phyloP scores from a whole-genome alignment of 2,797 vertebrate species.

The Ambastaia sidthimunki region DNA sequence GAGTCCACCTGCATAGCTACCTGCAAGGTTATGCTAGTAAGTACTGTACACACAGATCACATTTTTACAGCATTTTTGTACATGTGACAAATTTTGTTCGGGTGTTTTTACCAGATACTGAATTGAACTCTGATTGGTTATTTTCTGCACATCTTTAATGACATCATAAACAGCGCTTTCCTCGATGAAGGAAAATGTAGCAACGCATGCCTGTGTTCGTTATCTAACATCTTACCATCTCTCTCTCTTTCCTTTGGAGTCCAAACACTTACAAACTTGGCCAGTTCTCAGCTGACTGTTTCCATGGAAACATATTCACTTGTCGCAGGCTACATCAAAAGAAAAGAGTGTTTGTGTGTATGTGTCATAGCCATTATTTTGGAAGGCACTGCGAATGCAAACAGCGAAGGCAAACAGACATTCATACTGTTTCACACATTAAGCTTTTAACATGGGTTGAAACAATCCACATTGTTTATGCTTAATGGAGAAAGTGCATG shows the following conservation, averaged over 20 bases:
- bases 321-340: constrained; percentile 26
- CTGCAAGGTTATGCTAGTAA: not conserved
- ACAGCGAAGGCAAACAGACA: too few species aligned
- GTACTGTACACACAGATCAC: not conserved
- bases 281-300: constrained; percentile 54
- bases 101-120: too few species aligned
- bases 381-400: too few species aligned
- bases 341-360: constrained; percentile 32
- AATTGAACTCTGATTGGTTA: constrained; percentile 32
- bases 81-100: not conserved
- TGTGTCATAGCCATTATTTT: constrained; percentile 33
- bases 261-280: constrained; percentile 46
- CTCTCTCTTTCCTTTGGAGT: constrained; percentile 15
- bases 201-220: constrained; percentile 13
- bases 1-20: not conserved
- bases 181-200: not conserved
- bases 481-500: not conserved
- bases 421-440: constrained; percentile 8
- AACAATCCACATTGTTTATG: not conserved
- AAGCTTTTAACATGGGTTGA: not conserved
- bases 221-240: constrained; percentile 26
- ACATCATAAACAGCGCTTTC: constrained; percentile 6
- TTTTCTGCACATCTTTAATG: constrained; percentile 61
- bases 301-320: constrained; percentile 57
- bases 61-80: not conserved